Conservation (phyloP, 1,140 invertebrate genomes). For the Dinoponera quadriceps region DNA sequence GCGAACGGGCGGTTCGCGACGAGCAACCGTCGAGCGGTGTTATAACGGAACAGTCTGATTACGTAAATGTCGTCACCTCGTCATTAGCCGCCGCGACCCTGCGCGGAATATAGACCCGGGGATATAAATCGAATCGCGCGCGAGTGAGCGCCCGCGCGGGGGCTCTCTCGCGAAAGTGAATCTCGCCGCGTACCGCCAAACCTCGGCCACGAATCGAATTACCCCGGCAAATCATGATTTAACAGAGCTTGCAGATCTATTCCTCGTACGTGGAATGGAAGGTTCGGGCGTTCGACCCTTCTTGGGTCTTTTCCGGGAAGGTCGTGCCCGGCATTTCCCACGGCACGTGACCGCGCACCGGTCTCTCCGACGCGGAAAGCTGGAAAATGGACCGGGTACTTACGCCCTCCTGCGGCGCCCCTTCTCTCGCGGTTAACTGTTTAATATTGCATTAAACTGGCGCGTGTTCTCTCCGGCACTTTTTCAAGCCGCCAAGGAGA, state of each 20-base stretch:
- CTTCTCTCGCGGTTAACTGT: slow-evolving; percentile 19
- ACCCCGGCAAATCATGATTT: slow-evolving; percentile 69
- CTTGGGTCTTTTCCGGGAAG: slow-evolving; percentile 66
- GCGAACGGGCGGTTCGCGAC: neutral
- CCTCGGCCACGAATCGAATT: slow-evolving; percentile 65
- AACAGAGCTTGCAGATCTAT: slow-evolving; percentile 74
- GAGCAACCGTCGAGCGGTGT: slow-evolving; percentile 33
- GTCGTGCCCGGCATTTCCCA: slow-evolving; percentile 74
- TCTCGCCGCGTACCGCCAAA: slow-evolving; percentile 43
- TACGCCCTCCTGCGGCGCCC: slow-evolving; percentile 18
- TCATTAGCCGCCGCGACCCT: slow-evolving; percentile 18
- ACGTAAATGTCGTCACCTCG: slow-evolving; percentile 33
- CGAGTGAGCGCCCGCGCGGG: too few species aligned
- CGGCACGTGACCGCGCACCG: slow-evolving; percentile 74
- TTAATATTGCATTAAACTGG: slow-evolving; percentile 81
- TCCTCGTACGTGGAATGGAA: slow-evolving; percentile 71
- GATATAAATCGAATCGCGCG: slow-evolving; percentile 48
- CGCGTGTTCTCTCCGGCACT: slow-evolving; percentile 72
- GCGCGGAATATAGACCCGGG: slow-evolving; percentile 41
- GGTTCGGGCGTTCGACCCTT: slow-evolving; percentile 60
- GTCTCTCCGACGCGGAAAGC: slow-evolving; percentile 51
- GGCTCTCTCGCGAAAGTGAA: slow-evolving; percentile 40
- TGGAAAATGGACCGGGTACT: slow-evolving; percentile 71
- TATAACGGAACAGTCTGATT: slow-evolving; percentile 50
- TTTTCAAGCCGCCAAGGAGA: slow-evolving; percentile 10